A percentile compares a stretch with the other conserved stretches of the same genome.
phyloP scores from a whole-genome alignment of 1,140 invertebrate genomes.

The Gonatopus flavifemur region DNA sequence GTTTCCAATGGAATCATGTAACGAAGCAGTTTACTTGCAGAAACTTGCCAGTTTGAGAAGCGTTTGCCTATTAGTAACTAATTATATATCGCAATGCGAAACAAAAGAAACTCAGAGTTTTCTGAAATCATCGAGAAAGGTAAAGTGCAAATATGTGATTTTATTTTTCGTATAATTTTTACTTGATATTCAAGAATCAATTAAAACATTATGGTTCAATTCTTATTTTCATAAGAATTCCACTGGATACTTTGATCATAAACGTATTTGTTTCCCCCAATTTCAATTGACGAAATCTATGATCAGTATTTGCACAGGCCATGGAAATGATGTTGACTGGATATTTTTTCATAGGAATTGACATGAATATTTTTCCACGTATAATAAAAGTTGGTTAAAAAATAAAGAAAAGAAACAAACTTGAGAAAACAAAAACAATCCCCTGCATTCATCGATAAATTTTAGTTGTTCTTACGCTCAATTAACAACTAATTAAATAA shows the following conservation, averaged over 20 bases:
- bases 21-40: constrained; percentile 11
- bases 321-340: constrained; percentile 20
- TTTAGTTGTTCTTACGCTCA: no score
- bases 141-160: constrained; percentile 8
- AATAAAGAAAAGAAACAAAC: no score
- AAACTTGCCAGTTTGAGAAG: constrained; percentile 27
- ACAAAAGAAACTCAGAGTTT: constrained; percentile 1
- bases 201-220: neutral
- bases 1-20: constrained; percentile 17
- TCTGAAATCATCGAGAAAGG: neutral
- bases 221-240: neutral
- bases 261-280: neutral
- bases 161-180: constrained; percentile 18
- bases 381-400: no score
- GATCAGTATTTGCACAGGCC: constrained; percentile 13
- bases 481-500: no score
- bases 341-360: constrained; percentile 39
- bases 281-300: constrained; percentile 6
- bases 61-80: constrained; percentile 9
- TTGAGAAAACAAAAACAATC: no score
- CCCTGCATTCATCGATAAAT: no score
- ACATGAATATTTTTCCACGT: constrained; percentile 46
- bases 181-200: neutral
- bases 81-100: constrained; percentile 3
- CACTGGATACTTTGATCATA: no score